Percentiles rank a stretch among this genome's conserved stretches.
phyloP scores from a whole-genome alignment of 2,113 vertebrate genomes.

The Telmatochromis brichardi region DNA sequence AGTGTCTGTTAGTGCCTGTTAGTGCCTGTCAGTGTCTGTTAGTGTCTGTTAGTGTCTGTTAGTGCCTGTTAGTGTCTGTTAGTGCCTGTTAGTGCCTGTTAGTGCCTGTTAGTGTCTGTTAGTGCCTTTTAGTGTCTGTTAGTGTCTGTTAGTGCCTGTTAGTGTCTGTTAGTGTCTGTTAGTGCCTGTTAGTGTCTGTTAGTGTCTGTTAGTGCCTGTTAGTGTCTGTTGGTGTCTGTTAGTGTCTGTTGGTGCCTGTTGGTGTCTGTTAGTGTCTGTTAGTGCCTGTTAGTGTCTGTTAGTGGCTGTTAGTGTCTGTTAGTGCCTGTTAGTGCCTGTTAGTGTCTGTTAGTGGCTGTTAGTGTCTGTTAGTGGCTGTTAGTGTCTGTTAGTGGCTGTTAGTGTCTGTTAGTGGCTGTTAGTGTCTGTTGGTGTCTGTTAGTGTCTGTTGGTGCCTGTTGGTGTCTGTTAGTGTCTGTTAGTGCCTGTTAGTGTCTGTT shows the following conservation, averaged over 20 bases:
- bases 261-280: accelerated
- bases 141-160: accelerated
- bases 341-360: accelerated
- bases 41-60: accelerated
- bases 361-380: accelerated
- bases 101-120: accelerated
- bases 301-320: accelerated
- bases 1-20: accelerated
- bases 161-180: accelerated
- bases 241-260: accelerated
- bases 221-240: accelerated
- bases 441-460: too few relatives aligned
- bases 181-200: accelerated
- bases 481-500: accelerated
- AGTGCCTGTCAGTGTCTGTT: accelerated
- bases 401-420: accelerated
- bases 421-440: too few relatives aligned
- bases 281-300: accelerated
- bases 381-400: accelerated
- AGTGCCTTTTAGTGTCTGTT: accelerated
- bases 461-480: too few relatives aligned
- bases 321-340: accelerated
- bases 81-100: accelerated
- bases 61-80: accelerated
- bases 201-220: accelerated